phyloP scores from a whole-genome alignment of 2,113 vertebrate genomes.

The Cercopithecus mona region DNA sequence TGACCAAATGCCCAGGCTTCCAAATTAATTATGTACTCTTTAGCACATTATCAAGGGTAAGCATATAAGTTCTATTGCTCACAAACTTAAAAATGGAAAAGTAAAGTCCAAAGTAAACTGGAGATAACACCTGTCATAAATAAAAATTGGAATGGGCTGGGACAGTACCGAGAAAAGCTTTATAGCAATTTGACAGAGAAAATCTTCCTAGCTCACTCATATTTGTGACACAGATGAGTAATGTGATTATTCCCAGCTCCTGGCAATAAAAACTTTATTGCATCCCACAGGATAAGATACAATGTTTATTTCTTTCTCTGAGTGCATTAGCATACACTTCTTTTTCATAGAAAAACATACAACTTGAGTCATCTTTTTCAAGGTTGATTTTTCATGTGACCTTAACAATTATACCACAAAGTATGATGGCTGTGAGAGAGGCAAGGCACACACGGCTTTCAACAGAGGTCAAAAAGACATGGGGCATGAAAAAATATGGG shows the following conservation, averaged over 20 bases:
- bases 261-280: background rate
- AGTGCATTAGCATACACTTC: background rate
- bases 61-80: background rate
- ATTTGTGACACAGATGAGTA: background rate
- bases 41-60: background rate
- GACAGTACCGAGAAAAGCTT: background rate
- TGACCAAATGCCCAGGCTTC: too few species aligned
- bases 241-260: background rate
- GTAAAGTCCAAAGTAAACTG: background rate
- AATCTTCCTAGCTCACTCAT: background rate
- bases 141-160: background rate
- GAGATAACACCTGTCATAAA: background rate
- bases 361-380: background rate
- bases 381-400: background rate
- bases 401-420: background rate
- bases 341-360: background rate
- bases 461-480: background rate
- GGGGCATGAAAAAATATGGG: background rate
- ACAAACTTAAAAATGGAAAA: background rate
- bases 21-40: background rate
- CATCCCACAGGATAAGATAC: background rate
- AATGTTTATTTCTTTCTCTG: background rate
- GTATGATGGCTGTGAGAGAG: rapidly evolving
- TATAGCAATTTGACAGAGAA: background rate
- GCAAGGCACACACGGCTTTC: rapidly evolving